Evolutionary conservation across 1,140 invertebrate genomes (phyloP).

Genomic region (Sogatella furcifera): DNA sequence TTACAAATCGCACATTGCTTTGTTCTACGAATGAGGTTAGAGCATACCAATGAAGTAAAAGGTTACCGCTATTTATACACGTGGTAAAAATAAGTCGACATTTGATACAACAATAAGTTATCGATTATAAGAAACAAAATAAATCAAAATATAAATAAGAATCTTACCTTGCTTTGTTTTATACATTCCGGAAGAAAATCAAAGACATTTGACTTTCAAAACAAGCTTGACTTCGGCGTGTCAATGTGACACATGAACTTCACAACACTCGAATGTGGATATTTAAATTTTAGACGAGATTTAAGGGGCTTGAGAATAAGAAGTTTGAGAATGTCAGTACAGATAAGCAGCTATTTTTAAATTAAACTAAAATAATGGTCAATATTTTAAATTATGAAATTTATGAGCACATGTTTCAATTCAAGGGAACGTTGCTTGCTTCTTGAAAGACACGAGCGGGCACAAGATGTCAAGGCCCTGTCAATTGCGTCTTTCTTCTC

Average conservation of each 20-base stretch:
- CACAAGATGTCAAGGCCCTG: slow-evolving; percentile 6
- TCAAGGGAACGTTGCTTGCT: slow-evolving; percentile 12
- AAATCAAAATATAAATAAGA: no score
- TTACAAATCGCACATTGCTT: no score
- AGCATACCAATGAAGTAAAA: no score
- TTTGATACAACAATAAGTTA: no score
- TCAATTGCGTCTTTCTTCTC: not conserved
- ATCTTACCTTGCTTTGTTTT: not conserved
- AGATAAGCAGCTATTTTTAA: not conserved
- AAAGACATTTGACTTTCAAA: not conserved
- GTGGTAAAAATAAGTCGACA: no score
- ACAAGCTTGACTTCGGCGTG: slow-evolving; percentile 2
- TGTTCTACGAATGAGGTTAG: no score
- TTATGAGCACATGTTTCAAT: not conserved
- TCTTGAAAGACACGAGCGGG: slow-evolving; percentile 16
- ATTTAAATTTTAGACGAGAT: not conserved
- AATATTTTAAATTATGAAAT: not conserved
- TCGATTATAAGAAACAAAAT: no score
- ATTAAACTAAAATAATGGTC: not conserved
- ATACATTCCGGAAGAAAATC: not conserved
- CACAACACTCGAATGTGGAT: not conserved
- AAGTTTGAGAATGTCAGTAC: not conserved
- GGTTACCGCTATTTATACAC: no score
- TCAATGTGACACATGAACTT: slow-evolving; percentile 16
- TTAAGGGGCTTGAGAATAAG: not conserved